These are phyloP conservation scores for Oncorhynchus kisutch DNA, from an alignment of 2,113 vertebrate species.

Conservation along the genomic window DNA sequence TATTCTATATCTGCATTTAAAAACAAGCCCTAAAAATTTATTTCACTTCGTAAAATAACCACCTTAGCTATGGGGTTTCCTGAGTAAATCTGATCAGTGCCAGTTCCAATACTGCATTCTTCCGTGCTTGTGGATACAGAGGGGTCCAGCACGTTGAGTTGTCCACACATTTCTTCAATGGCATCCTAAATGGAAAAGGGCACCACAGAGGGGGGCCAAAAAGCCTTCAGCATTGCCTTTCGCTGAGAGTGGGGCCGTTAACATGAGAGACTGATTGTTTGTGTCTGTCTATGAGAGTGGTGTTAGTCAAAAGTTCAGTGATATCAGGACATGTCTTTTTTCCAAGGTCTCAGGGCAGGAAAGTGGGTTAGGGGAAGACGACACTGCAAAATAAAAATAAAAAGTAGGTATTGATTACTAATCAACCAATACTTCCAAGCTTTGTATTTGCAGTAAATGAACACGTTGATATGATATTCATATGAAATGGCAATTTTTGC, in stretches of 20 bases:
- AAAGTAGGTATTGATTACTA: not conserved
- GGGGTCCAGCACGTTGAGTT: slow-evolving; percentile 11
- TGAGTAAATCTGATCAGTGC: slow-evolving; percentile 59
- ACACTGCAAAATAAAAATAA: not conserved
- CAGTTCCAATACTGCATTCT: slow-evolving; percentile 61
- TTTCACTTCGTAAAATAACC: slow-evolving; percentile 41
- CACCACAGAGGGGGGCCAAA: not conserved
- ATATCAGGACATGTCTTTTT: slow-evolving; percentile 24
- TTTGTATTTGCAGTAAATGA: slow-evolving; percentile 8
- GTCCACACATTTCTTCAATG: not conserved
- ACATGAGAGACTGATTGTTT: not conserved
- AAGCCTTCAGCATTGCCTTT: slow-evolving; percentile 18
- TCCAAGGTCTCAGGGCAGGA: not conserved
- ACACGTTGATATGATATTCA: not conserved
- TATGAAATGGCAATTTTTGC: not conserved
- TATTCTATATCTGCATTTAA: slow-evolving; percentile 44
- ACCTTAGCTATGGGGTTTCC: slow-evolving; percentile 53
- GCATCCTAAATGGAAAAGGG: not conserved
- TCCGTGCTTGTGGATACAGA: slow-evolving; percentile 24
- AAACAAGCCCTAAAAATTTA: slow-evolving; percentile 31
- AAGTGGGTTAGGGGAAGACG: slow-evolving; percentile 23
- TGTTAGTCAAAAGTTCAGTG: slow-evolving; percentile 22
- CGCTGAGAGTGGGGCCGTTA: not conserved
- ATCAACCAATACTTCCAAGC: too few relatives aligned
- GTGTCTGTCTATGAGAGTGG: not conserved